Base-by-base conservation (phyloP, 2,888 invertebrate genomes). In the Chromoteleia sp. region DNA sequence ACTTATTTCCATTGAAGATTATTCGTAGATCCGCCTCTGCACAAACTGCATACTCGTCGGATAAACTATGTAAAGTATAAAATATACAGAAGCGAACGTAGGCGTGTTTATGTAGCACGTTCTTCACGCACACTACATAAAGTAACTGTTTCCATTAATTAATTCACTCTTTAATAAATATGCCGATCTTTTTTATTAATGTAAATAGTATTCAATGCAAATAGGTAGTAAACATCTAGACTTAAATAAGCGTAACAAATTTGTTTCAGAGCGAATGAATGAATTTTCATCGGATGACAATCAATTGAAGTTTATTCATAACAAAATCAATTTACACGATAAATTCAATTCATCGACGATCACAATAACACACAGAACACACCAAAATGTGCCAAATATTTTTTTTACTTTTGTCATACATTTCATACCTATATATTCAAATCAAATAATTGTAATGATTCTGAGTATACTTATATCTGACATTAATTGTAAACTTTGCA, bases 291-390 rank as follows among this genome's bases (percentile, higher is more conserved):
- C 39, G 10, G 1, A 21, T 41, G 39, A 25, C 58, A 58, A 39
- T 25, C 25, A 41, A 41, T 41, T 58, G 19, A 14, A 41, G 2
- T 58, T 58, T 58, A 58, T 58, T 58, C 21, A 58, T 58, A 58
- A 21, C 41, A 65, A 65, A 65, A 48, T 50, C 29, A 48, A 50
- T 65, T 33, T 65, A 36, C 14, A 50, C 14, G 29, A 5, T 39
- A 39, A 30, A 33, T 36, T 50, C 14, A 50, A 48, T 63, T 45
- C 15, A 50, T 50, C 36, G 65, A 50, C 10, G 21, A 39, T 50
- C 65, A 65, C 65, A 65, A 65, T 17, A 29, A 33, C 52, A 65
- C 52, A 65, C 41, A 59, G 29, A 59, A 59, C 59, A 56, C 56
- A 41, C 59, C n/a, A 50, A 36, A 65, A 50, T 63, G 50, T 48